Percentiles rank a stretch among this genome's conserved stretches.
These are phyloP conservation scores for Ctenicera cuprea DNA, from an alignment of 2,888 invertebrate genomes.

Conservation along the genomic window DNA sequence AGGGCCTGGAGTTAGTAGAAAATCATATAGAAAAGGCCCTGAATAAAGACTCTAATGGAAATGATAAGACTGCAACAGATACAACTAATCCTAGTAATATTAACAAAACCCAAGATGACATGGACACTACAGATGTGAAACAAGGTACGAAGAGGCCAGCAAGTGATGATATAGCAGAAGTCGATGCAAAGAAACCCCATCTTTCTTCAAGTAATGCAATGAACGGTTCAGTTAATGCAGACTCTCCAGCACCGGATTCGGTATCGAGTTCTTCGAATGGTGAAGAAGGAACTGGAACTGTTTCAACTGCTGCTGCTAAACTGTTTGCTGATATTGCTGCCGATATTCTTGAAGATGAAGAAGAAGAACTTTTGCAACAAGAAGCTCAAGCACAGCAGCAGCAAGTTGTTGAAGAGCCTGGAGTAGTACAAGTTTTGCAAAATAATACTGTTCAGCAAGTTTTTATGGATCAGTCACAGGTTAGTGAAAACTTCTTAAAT, in stretches of 20 bases:
- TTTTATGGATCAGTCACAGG: conserved; percentile 69
- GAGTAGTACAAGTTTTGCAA: conserved; percentile 57
- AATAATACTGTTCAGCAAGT: conserved; percentile 63
- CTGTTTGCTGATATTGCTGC: conserved; percentile 90
- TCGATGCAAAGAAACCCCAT: conserved; percentile 72
- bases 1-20: conserved; percentile 77
- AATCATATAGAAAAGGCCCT: conserved; percentile 76
- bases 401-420: conserved; percentile 48
- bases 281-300: conserved; percentile 75
- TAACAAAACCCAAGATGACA: conserved; percentile 50
- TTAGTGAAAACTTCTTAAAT: too few species aligned
- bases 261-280: conserved; percentile 72
- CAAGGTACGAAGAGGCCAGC: conserved; percentile 68
- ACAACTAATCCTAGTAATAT: conserved; percentile 46
- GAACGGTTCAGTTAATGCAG: conserved; percentile 67
- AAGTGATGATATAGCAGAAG: conserved; percentile 70
- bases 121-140: conserved; percentile 66
- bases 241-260: conserved; percentile 73
- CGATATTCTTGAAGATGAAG: conserved; percentile 89
- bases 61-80: conserved; percentile 55
- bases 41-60: conserved; percentile 60
- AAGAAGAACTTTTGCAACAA: conserved; percentile 72
- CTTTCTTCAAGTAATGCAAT: conserved; percentile 57
- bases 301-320: conserved; percentile 90
- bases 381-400: conserved; percentile 64